Evolutionary conservation across 2,888 invertebrate genomes (phyloP).

Genomic region (Latheticus oryzae): DNA sequence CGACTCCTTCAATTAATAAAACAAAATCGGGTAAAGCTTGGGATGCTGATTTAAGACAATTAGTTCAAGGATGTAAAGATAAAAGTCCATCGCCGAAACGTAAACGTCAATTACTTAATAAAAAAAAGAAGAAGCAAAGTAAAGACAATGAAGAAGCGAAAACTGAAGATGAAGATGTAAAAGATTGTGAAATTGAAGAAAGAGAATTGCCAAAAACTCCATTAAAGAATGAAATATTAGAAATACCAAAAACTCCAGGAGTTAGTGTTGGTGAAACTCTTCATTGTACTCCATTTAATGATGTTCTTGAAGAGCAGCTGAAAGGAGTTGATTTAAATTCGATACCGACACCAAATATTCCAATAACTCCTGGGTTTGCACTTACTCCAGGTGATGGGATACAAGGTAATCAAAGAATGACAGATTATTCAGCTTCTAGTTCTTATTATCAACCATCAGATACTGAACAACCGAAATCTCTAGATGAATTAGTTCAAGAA

Average conservation of each 20-base stretch:
- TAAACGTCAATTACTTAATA: too few species aligned
- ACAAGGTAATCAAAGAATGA: constrained; percentile 51
- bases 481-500: constrained; percentile 58
- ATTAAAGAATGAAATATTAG: too few species aligned
- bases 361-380: constrained; percentile 60
- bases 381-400: constrained; percentile 53
- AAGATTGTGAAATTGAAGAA: not conserved
- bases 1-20: constrained; percentile 46
- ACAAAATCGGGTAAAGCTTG: constrained; percentile 44
- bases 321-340: constrained; percentile 56
- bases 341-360: constrained; percentile 60
- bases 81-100: constrained; percentile 1
- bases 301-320: constrained; percentile 60
- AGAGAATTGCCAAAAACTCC: constrained; percentile 43
- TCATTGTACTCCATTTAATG: constrained; percentile 58
- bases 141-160: not conserved
- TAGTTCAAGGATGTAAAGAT: constrained; percentile 5
- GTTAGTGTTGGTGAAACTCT: constrained; percentile 21
- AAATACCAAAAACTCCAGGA: constrained; percentile 56
- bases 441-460: constrained; percentile 64
- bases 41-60: constrained; percentile 56
- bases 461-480: constrained; percentile 55
- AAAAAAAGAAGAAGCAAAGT: constrained; percentile 33
- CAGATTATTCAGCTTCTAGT: constrained; percentile 63
- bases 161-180: not conserved